Percentiles rank a stretch among this genome's conserved stretches.
Conservation (phyloP, 2,888 invertebrate genomes). For the Eupithecia pulchellata region DNA sequence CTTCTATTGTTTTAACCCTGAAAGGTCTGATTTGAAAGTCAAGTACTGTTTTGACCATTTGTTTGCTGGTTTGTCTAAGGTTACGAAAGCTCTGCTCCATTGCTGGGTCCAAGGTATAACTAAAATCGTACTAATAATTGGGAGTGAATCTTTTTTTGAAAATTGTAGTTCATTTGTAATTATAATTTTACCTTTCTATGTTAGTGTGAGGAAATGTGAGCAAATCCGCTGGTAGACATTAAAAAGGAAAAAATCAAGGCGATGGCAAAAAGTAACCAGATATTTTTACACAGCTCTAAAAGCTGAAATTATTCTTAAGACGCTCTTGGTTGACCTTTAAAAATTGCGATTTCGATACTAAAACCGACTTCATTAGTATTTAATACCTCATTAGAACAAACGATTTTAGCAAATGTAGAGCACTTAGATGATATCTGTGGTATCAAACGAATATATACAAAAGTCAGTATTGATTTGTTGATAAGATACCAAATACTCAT, state of each 20-base stretch:
- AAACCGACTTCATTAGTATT: not conserved
- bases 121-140: too few species aligned
- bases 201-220: not conserved
- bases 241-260: not conserved
- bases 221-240: not conserved
- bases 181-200: not conserved
- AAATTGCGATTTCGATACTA: not conserved
- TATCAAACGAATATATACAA: not conserved
- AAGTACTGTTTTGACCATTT: not conserved
- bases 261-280: not conserved
- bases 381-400: not conserved
- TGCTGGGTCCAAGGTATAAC: too few species aligned
- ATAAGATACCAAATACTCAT: not conserved
- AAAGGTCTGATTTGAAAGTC: not conserved
- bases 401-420: not conserved
- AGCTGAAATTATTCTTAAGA: not conserved
- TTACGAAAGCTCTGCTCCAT: slow-evolving; percentile 1
- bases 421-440: not conserved
- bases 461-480: slow-evolving; percentile 1
- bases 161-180: not conserved
- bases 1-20: not conserved
- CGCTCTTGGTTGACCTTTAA: not conserved
- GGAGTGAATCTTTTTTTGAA: not conserved
- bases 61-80: not conserved
- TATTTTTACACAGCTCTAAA: not conserved